Base-by-base conservation (phyloP, 2,797 vertebrate genomes). In the Anas acuta region DNA sequence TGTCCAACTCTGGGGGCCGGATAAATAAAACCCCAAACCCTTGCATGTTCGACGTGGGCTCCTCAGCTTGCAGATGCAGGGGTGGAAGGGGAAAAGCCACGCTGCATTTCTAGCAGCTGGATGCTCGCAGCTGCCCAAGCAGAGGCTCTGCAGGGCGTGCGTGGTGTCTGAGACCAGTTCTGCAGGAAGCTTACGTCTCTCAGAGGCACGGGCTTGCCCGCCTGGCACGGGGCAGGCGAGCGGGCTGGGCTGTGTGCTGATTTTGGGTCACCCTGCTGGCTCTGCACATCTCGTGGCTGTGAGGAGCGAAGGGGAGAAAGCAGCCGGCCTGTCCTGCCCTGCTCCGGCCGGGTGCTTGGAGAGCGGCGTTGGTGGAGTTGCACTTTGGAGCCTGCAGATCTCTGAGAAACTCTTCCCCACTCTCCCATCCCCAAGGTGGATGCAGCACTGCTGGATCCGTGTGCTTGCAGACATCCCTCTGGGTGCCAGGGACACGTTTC, bases 221-320 rank as follows among this genome's bases (percentile, higher is more conserved):
- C 32, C 35, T 57, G 30, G 32, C 19, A 37, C 1, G 5, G 82
- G 91, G 33, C 14, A 25, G 78, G 72, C 51, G 62, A 69, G 45
- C 2, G 0, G 51, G 69, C 87, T 80, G 61, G 67, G 75, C 91
- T 51, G 41, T 81, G 23, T 69, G 77, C 26, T 93, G 78, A 84
- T 90, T 94, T 93, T 72, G 84, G 88, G 75, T 94, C 72, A 18
- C 26, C 71, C 22, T 28, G 47, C 71, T 84, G 72, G 39, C 76
- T 81, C 77, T 91, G 88, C 64, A 47, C 60, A 18, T 89, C 80
- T 58, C n/a, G 33, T 58, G 54, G 30, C 67, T 84, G 80, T 57
- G 20, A 32, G 56, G 37, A 41, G 71, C 17, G 17, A 12, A 23
- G 84, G 54, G 39, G 41, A 33, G 87, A 54, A 77, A 74, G 28